Conservation (phyloP, 2,888 invertebrate genomes). For the Heliconius cydno region DNA sequence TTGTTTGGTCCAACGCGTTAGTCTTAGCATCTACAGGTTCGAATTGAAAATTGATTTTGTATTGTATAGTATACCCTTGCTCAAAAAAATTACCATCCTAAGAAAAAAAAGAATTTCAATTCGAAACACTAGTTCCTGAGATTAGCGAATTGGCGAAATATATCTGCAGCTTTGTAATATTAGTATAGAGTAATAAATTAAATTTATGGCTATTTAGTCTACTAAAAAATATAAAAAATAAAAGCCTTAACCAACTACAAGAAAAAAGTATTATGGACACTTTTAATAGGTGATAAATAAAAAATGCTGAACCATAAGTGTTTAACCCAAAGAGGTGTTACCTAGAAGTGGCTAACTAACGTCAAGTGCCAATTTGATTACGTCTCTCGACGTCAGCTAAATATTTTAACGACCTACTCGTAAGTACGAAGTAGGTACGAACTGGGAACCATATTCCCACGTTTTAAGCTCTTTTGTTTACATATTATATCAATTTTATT, state of each 20-base stretch:
- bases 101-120: too few species aligned
- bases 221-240: not conserved
- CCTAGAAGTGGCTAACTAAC: slow-evolving; percentile 37
- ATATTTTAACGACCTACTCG: slow-evolving; percentile 32
- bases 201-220: not conserved
- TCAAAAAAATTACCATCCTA: too few species aligned
- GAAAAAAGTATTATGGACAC: slow-evolving; percentile 23
- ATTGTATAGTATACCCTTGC: too few species aligned
- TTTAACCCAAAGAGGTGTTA: slow-evolving; percentile 37
- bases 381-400: slow-evolving; percentile 32
- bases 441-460: slow-evolving; percentile 13
- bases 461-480: slow-evolving; percentile 9
- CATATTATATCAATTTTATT: not conserved
- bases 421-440: not conserved
- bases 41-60: too few species aligned
- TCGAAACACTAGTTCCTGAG: too few species aligned
- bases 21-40: too few species aligned
- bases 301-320: slow-evolving; percentile 34
- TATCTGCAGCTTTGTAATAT: too few species aligned
- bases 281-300: slow-evolving; percentile 34
- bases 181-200: too few species aligned
- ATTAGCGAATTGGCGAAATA: too few species aligned
- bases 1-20: too few species aligned
- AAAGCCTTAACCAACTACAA: too few species aligned
- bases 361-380: slow-evolving; percentile 37